Conservation (phyloP, 2,113 vertebrate genomes). For the Cebidichthys violaceus region DNA sequence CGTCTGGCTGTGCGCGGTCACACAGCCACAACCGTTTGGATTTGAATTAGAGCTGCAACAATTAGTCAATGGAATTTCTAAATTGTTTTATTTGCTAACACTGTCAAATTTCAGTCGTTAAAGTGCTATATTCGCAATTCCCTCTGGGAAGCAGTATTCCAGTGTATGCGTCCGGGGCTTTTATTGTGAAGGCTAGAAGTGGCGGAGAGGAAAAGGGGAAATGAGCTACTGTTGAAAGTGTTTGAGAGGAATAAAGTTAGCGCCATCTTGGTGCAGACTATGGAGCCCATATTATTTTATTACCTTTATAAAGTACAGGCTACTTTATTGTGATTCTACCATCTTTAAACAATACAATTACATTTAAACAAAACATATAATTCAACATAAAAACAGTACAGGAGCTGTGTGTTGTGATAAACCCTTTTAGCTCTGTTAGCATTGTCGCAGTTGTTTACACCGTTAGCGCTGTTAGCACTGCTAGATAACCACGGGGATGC, state of each 20-base stretch:
- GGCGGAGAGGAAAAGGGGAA: too few relatives aligned
- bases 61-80: background rate
- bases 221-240: too few relatives aligned
- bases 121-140: background rate
- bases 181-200: background rate
- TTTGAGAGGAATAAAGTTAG: too few relatives aligned
- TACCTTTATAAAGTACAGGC: too few relatives aligned
- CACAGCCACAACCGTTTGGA: background rate
- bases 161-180: background rate
- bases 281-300: too few relatives aligned
- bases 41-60: conserved; percentile 5
- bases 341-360: background rate
- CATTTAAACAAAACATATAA: background rate
- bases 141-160: too few relatives aligned
- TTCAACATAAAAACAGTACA: background rate
- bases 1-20: conserved; percentile 33
- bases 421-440: background rate
- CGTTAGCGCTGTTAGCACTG: background rate
- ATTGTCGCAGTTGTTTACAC: too few relatives aligned
- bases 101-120: background rate
- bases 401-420: background rate
- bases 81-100: background rate
- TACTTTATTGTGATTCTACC: background rate
- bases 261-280: too few relatives aligned
- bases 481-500: background rate